Conservation (phyloP, 2,888 invertebrate species). For the Eulithis testata region DNA sequence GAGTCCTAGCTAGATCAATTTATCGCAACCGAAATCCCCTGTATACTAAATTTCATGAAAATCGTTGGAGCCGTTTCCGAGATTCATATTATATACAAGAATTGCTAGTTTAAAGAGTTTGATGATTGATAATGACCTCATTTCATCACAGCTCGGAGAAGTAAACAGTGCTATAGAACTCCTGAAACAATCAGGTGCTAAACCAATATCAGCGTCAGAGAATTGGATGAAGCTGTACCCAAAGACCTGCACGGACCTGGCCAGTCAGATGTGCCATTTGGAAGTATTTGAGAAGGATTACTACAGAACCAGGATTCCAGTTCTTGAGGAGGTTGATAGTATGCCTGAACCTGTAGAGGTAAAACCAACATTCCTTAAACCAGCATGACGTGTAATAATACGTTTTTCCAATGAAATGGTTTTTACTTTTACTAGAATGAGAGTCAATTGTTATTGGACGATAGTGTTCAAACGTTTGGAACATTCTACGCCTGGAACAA, state of each 20-base stretch:
- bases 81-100: too few relatives aligned
- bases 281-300: conserved; percentile 61
- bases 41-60: too few relatives aligned
- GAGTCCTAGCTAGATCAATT: too few relatives aligned
- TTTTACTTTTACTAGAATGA: conserved; percentile 21
- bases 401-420: not conserved
- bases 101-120: too few relatives aligned
- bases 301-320: conserved; percentile 53
- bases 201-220: conserved; percentile 57
- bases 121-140: too few relatives aligned
- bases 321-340: conserved; percentile 50
- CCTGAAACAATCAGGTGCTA: conserved; percentile 60
- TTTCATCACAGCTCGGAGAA: conserved; percentile 58
- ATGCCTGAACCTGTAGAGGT: conserved; percentile 43
- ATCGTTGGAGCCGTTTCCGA: too few relatives aligned
- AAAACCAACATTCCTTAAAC: not conserved
- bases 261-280: conserved; percentile 58
- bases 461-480: conserved; percentile 24
- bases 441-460: conserved; percentile 28
- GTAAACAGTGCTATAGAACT: conserved; percentile 67
- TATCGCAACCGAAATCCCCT: too few relatives aligned
- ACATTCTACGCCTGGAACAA: conserved; percentile 82
- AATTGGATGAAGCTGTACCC: conserved; percentile 67
- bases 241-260: conserved; percentile 63
- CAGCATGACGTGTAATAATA: too few relatives aligned